Evolutionary conservation across 1,140 invertebrate genomes (phyloP), one percentile per base, ranked within the genome.

Genomic region (Drosophila carrolli): DNA sequence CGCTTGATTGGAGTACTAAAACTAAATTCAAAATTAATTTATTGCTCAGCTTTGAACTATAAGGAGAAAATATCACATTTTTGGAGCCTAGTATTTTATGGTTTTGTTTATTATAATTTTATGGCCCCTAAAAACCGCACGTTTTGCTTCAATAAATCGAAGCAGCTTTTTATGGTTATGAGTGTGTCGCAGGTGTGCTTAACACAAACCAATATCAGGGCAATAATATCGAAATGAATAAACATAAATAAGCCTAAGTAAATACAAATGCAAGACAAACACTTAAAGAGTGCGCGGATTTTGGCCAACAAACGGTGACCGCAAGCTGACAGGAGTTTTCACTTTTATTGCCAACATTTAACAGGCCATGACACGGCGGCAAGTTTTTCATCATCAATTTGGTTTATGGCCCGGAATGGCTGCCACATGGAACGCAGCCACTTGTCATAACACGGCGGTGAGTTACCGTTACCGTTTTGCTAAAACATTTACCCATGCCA

Each of bases 311-410:
- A 78, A 82, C 82, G 57, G 70, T 48, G 16, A 77, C 78, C 56
- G 61, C 82, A 71, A 68, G 70, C 78, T 86, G 84, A 83, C 83
- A 88, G 61, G 79, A 72, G 71, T 84, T 88, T 88, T 88, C 83
- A 89, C 83, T 88, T 88, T 88, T 88, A 88, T 88, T 73, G 73
- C 79, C 75, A 89, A 62, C 83, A 89, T 88, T 88, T 88, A 88
- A 88, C 83, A 88, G 83, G 83, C 84, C 84, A 71, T 89, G 79
- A 88, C 83, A 89, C 50, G 75, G 71, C 70, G 67, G 75, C 71
- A 76, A 79, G 59, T 89, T 88, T 81, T 88, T 82, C 84, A 89
- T 80, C 83, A 88, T 80, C 84, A 88, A 88, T 88, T 88, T 88
- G 83, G 56, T 89, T 89, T 83, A 88, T 83, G 83, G 80, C 72